These are phyloP conservation scores for Smutsia temminckii DNA, from an alignment of 2,797 vertebrate species.

Conservation along the genomic window DNA sequence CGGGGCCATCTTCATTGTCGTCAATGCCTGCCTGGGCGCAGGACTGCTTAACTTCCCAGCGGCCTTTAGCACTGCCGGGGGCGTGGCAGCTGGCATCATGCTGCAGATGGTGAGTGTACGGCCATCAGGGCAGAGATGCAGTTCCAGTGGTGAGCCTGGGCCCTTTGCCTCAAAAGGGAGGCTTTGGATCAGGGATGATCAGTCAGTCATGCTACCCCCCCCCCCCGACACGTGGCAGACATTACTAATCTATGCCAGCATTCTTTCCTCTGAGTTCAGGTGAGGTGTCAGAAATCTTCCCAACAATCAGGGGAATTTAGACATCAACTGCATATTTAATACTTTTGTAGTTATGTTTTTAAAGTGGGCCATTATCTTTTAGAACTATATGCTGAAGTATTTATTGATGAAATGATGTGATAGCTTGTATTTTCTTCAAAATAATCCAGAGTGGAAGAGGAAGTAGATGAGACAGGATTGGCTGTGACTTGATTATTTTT, in stretches of 20 bases:
- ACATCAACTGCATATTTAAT: background rate
- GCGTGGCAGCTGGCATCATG: slow-evolving; percentile 90
- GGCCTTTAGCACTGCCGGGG: slow-evolving; percentile 95
- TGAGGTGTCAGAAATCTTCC: background rate
- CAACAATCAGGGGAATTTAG: background rate
- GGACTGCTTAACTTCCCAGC: slow-evolving; percentile 98
- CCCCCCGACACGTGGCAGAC: background rate
- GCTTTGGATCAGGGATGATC: background rate
- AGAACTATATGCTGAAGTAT: background rate
- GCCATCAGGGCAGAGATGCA: rapidly evolving
- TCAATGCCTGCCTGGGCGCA: slow-evolving; percentile 95
- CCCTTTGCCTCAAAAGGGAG: background rate
- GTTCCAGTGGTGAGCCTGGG: background rate
- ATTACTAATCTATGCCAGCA: background rate
- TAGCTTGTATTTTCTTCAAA: background rate
- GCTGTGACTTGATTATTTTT: background rate
- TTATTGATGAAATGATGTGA: background rate
- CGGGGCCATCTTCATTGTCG: slow-evolving; percentile 95
- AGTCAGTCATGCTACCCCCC: rapidly evolving
- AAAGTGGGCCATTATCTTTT: background rate
- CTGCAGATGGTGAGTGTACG: slow-evolving; percentile 93
- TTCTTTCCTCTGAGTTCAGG: background rate
- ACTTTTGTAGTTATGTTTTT: background rate
- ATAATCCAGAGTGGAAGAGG: background rate
- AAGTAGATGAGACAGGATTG: background rate